A percentile compares a stretch with the other conserved stretches of the same genome.
These are phyloP conservation scores for Bradysia coprophila DNA, from an alignment of 1,140 invertebrate genomes.

Conservation along the genomic window DNA sequence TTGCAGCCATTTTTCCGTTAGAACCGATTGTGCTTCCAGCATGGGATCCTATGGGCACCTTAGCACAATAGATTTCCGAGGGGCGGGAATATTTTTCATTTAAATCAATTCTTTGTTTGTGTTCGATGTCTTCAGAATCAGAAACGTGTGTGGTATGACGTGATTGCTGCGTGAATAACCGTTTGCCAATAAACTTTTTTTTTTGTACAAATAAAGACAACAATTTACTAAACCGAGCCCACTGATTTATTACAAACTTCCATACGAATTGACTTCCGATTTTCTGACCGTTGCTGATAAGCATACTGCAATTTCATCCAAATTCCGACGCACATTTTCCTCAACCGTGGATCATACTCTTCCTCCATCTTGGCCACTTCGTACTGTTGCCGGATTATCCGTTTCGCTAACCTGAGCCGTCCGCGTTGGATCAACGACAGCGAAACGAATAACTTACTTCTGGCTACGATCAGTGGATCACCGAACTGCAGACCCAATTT, in stretches of 20 bases:
- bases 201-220: too few relatives aligned
- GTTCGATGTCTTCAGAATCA: too few relatives aligned
- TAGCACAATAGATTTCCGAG: conserved; percentile 37
- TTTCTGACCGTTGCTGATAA: too few relatives aligned
- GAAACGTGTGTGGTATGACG: too few relatives aligned
- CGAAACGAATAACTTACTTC: conserved; percentile 72
- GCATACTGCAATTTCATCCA: conserved; percentile 61
- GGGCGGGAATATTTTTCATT: too few relatives aligned
- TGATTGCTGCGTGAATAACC: too few relatives aligned
- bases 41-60: conserved; percentile 85
- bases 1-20: conserved; percentile 56
- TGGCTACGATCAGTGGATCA: conserved; percentile 55
- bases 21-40: conserved; percentile 62
- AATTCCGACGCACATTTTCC: conserved; percentile 67
- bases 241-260: too few relatives aligned
- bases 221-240: too few relatives aligned
- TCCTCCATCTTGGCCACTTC: conserved; percentile 27
- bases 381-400: conserved; percentile 46
- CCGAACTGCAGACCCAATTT: conserved; percentile 56
- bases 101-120: too few relatives aligned
- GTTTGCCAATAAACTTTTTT: too few relatives aligned
- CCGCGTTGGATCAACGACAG: conserved; percentile 72
- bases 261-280: too few relatives aligned
- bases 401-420: conserved; percentile 37
- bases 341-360: conserved; percentile 35